A percentile compares a stretch with the other conserved stretches of the same genome.
These are phyloP conservation scores for Python bivittatus DNA, from an alignment of 2,113 vertebrate genomes.

Conservation along the genomic window DNA sequence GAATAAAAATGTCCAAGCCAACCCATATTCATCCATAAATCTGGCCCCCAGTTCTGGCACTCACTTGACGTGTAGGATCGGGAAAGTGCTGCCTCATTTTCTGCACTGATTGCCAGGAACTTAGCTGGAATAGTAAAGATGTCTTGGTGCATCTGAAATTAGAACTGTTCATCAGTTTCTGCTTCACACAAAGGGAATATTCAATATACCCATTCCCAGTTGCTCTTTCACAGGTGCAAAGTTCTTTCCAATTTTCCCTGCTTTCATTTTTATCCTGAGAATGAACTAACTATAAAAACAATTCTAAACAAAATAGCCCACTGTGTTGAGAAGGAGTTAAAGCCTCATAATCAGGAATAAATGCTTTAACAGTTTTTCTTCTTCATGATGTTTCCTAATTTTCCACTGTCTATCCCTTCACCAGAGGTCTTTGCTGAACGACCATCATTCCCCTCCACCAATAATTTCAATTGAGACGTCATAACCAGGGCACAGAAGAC, in stretches of 20 bases:
- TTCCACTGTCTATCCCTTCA: not conserved
- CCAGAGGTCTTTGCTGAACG: not conserved
- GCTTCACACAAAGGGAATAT: not conserved
- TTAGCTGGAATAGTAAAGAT: not conserved
- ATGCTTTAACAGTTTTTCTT: not conserved
- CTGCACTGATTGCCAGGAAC: not conserved
- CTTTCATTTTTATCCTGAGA: not conserved
- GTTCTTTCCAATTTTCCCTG: not conserved
- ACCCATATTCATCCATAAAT: not conserved
- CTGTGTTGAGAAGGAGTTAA: not conserved
- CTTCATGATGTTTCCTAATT: not conserved
- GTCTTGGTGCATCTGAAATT: not conserved
- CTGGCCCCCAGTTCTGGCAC: not conserved
- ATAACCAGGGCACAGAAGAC: not conserved
- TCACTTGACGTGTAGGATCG: not conserved
- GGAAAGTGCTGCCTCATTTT: conserved; percentile 3
- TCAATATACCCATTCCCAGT: not conserved
- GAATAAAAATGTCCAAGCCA: not conserved
- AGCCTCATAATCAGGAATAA: not conserved
- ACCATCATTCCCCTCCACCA: not conserved
- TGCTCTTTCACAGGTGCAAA: not conserved
- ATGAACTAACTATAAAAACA: not conserved
- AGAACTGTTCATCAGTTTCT: not conserved
- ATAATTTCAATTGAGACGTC: not conserved
- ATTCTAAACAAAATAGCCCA: no score